Evolutionary conservation across 2,888 invertebrate species (phyloP).

Genomic region (Sesia bembeciformis): DNA sequence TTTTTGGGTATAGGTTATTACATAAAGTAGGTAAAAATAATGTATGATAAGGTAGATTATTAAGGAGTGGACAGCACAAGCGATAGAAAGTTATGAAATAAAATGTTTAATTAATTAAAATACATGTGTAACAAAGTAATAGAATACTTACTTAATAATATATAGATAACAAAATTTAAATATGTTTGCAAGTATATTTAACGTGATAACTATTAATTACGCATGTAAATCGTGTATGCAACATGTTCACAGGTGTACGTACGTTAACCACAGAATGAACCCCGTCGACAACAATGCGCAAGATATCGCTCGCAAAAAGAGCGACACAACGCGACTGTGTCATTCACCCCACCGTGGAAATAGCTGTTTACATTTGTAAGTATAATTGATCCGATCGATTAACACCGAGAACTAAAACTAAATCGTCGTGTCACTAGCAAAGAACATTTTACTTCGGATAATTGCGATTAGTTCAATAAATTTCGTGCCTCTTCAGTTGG

Average conservation of each 20-base stretch:
- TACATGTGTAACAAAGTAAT: too few relatives aligned
- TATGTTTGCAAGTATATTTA: too few relatives aligned
- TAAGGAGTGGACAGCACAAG: too few relatives aligned
- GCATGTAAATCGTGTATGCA: not conserved
- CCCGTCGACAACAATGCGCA: constrained; percentile 25
- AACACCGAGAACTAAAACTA: constrained; percentile 16
- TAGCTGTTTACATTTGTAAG: constrained; percentile 30
- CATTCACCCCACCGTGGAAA: constrained; percentile 45
- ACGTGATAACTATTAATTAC: not conserved
- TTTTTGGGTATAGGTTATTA: too few relatives aligned
- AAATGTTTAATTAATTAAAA: too few relatives aligned
- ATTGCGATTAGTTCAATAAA: constrained; percentile 12
- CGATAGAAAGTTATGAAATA: too few relatives aligned
- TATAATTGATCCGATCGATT: constrained; percentile 27
- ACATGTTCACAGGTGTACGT: not conserved
- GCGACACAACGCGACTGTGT: constrained; percentile 13
- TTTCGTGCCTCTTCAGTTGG: constrained; percentile 15
- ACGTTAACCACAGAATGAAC: not conserved
- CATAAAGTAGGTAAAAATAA: too few relatives aligned
- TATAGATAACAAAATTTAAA: too few relatives aligned
- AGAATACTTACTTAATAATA: too few relatives aligned
- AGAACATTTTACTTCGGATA: constrained; percentile 9
- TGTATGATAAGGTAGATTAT: too few relatives aligned
- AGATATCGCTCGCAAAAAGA: constrained; percentile 32
- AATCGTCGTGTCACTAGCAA: constrained; percentile 13